phyloP scores from a whole-genome alignment of 2,888 invertebrate genomes.

The Agriotes lineatus region DNA sequence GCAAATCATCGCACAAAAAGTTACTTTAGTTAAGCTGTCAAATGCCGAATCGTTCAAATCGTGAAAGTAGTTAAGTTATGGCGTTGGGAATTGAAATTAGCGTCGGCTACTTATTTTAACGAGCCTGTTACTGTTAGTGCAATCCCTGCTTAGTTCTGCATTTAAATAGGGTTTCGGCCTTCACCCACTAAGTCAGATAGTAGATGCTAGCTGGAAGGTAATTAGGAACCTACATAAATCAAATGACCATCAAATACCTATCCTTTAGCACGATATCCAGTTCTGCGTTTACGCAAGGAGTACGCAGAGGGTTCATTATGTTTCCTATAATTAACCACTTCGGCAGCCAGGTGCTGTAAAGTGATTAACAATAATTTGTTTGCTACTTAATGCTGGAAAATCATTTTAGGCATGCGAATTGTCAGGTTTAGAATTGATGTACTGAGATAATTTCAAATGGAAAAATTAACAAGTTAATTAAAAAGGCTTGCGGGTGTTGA shows the following conservation, averaged over 20 bases:
- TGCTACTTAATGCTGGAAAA: no score
- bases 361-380: no score
- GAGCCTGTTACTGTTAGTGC: slow-evolving; percentile 28
- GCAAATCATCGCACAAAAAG: slow-evolving; percentile 14
- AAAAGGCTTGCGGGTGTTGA: no score
- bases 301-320: background rate
- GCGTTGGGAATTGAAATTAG: slow-evolving; percentile 50
- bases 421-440: no score
- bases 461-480: no score
- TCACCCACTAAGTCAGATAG: slow-evolving; percentile 50
- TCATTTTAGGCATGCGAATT: no score
- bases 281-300: background rate
- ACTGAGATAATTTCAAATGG: no score
- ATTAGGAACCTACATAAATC: slow-evolving; percentile 19
- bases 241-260: background rate
- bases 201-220: background rate
- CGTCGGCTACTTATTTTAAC: slow-evolving; percentile 55
- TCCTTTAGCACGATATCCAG: background rate
- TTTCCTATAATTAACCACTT: background rate
- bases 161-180: slow-evolving; percentile 48
- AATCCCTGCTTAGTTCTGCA: slow-evolving; percentile 35
- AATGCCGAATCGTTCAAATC: slow-evolving; percentile 49
- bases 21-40: slow-evolving; percentile 1
- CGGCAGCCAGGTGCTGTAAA: no score
- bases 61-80: slow-evolving; percentile 53